Percentiles rank a stretch among this genome's conserved stretches.
Conservation (phyloP, 2,113 vertebrate species). For the Rafetus swinhoei region DNA sequence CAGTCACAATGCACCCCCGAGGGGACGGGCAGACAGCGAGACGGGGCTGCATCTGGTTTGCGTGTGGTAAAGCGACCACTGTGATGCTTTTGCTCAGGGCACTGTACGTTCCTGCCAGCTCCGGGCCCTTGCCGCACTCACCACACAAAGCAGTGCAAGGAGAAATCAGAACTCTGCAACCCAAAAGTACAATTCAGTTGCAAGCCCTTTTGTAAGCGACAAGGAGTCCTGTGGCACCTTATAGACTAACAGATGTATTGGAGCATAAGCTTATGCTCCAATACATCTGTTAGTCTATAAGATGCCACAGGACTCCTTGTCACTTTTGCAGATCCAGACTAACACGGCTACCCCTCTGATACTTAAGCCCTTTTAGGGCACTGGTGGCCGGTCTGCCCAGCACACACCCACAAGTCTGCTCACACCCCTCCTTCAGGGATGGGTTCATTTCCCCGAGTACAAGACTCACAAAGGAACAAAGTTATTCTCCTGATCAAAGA, state of each 20-base stretch:
- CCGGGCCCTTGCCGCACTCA: accelerated
- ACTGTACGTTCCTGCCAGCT: not conserved
- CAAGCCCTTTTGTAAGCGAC: not conserved
- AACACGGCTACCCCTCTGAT: too few relatives aligned
- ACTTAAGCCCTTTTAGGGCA: not conserved
- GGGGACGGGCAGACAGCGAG: not conserved
- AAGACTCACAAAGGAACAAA: not conserved
- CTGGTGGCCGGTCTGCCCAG: not conserved
- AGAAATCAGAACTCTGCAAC: not conserved
- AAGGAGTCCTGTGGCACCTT: too few relatives aligned
- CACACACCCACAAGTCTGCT: not conserved
- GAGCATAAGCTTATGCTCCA: too few relatives aligned
- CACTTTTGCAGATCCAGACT: too few relatives aligned
- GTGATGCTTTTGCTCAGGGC: not conserved
- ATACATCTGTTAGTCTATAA: too few relatives aligned
- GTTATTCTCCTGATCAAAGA: not conserved
- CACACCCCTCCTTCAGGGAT: not conserved
- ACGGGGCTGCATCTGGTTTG: not conserved
- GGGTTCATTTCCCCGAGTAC: not conserved
- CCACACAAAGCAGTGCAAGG: accelerated
- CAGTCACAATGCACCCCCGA: accelerated
- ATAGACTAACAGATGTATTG: too few relatives aligned
- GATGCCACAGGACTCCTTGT: too few relatives aligned
- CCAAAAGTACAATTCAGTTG: too few relatives aligned
- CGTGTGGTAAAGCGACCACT: not conserved